phyloP scores from a whole-genome alignment of 2,113 vertebrate species.

The Oryzias celebensis region DNA sequence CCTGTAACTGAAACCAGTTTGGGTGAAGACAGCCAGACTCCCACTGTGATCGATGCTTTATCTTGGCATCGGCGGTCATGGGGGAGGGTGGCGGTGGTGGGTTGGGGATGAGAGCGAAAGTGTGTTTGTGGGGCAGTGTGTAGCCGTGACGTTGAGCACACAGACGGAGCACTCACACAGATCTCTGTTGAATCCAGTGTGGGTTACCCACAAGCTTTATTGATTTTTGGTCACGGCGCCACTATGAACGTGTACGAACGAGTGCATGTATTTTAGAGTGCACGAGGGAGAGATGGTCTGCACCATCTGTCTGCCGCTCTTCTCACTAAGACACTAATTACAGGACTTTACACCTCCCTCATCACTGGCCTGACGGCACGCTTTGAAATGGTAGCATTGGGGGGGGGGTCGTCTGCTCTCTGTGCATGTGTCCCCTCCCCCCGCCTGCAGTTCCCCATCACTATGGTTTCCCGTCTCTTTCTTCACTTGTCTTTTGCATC shows the following conservation, averaged over 20 bases:
- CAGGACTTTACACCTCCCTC: slow-evolving; percentile 70
- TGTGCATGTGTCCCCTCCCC: slow-evolving; percentile 9
- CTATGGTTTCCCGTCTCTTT: background rate
- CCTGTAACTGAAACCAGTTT: no score
- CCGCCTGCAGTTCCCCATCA: background rate
- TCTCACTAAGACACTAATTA: slow-evolving; percentile 74
- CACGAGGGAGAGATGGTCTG: slow-evolving; percentile 41
- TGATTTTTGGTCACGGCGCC: slow-evolving; percentile 57
- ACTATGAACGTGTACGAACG: slow-evolving; percentile 30
- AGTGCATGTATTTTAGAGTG: background rate
- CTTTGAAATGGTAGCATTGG: background rate
- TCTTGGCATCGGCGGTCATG: no score
- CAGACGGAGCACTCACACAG: slow-evolving; percentile 37
- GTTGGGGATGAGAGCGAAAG: background rate
- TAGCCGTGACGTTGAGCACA: slow-evolving; percentile 16
- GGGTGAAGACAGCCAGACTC: no score
- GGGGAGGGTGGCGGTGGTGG: slow-evolving; percentile 4
- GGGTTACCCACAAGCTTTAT: slow-evolving; percentile 73
- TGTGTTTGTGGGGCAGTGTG: slow-evolving; percentile 24
- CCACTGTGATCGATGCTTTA: no score
- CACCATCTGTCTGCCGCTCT: slow-evolving; percentile 70
- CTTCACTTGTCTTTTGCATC: background rate
- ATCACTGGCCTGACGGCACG: slow-evolving; percentile 39
- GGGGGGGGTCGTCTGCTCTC: slow-evolving; percentile 3
- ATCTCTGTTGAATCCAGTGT: slow-evolving; percentile 57